Evolutionary conservation across 2,113 vertebrate genomes (phyloP).

Genomic region (Protobothrops flavoviridis): DNA sequence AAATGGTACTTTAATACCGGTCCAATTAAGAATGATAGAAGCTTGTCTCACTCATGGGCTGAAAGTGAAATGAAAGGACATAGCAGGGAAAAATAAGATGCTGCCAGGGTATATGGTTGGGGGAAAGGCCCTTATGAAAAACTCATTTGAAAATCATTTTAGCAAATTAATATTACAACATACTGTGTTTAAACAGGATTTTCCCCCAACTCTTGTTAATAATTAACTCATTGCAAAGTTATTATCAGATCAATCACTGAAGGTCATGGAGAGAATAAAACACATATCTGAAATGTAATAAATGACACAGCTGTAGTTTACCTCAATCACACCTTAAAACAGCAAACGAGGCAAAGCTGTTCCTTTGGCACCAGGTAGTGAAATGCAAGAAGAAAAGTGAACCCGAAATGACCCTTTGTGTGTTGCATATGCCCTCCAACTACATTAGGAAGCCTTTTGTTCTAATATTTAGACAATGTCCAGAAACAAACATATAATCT

Average conservation of each 20-base stretch:
- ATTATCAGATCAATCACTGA: constrained; percentile 66
- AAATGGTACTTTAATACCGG: background rate
- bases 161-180: constrained; percentile 56
- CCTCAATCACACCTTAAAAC: constrained; percentile 51
- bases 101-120: background rate
- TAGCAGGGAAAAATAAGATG: background rate
- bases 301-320: constrained; percentile 62
- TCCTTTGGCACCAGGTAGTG: constrained; percentile 53
- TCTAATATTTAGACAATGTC: constrained; percentile 15
- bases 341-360: constrained; percentile 64
- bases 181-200: constrained; percentile 68
- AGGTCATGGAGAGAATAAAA: constrained; percentile 64
- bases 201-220: constrained; percentile 61
- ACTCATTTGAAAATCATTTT: constrained; percentile 54
- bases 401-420: constrained; percentile 51
- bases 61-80: background rate
- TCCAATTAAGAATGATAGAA: background rate
- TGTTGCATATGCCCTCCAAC: constrained; percentile 25
- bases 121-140: constrained; percentile 27
- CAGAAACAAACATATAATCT: constrained; percentile 36
- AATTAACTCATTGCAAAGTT: constrained; percentile 63
- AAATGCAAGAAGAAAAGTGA: constrained; percentile 55
- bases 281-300: constrained; percentile 62
- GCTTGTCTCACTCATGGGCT: background rate
- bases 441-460: constrained; percentile 38